A percentile compares a stretch with the other conserved stretches of the same genome.
These are phyloP conservation scores for Cyanoliseus patagonus DNA, from an alignment of 2,113 vertebrate species.

Conservation along the genomic window DNA sequence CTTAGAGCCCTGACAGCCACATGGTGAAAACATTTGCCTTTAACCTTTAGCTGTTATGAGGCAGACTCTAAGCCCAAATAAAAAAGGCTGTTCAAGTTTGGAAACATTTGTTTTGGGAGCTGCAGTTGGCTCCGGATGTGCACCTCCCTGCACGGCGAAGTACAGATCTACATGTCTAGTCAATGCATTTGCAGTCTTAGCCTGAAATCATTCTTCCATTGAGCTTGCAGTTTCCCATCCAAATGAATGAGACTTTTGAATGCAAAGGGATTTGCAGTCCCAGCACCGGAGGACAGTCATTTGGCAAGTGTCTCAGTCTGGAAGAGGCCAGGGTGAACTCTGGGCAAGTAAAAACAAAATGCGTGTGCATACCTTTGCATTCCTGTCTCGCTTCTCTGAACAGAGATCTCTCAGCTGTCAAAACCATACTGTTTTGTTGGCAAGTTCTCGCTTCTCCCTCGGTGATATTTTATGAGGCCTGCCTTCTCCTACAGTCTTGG, in stretches of 20 bases:
- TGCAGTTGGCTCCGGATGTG: not conserved
- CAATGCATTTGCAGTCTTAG: not conserved
- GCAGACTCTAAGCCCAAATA: not conserved
- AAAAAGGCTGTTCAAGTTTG: not conserved
- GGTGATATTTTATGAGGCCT: not conserved
- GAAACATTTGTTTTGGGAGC: not conserved
- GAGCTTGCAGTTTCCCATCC: not conserved
- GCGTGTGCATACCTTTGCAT: accelerated
- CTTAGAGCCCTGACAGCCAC: not conserved
- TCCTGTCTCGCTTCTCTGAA: not conserved
- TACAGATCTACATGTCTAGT: not conserved
- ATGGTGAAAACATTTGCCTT: constrained; percentile 3
- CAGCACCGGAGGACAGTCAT: not conserved
- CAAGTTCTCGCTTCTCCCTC: not conserved
- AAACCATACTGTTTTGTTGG: not conserved
- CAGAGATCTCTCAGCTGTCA: constrained; percentile 5
- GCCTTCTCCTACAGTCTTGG: not conserved
- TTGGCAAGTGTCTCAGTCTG: not conserved
- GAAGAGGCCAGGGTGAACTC: not conserved
- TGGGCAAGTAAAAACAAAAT: not conserved
- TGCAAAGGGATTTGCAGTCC: not conserved
- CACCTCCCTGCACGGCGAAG: not conserved
- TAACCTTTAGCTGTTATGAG: not conserved
- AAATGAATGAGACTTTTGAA: not conserved
- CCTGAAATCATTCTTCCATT: not conserved